Conservation (phyloP, 1,140 invertebrate species). For the Theocolax elegans region DNA sequence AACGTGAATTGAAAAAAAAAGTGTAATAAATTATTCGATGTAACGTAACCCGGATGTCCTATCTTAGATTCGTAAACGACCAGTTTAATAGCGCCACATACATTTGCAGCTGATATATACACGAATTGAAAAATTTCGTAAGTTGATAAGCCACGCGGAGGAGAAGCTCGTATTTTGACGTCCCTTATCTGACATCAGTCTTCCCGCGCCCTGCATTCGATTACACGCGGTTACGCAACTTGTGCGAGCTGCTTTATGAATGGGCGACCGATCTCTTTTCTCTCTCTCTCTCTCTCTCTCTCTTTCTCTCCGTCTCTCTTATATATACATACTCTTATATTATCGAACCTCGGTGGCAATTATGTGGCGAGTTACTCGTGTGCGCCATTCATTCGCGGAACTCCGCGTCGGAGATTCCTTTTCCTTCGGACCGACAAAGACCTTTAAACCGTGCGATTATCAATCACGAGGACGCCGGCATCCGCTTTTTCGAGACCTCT, state of each 20-base stretch:
- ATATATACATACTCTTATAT: no score
- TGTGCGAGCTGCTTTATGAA: background rate
- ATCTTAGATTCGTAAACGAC: no score
- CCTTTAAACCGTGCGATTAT: conserved; percentile 49
- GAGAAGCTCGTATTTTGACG: conserved; percentile 4
- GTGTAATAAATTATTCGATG: no score
- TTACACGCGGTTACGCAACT: conserved; percentile 32
- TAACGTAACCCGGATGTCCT: no score
- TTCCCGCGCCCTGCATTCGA: conserved; percentile 14
- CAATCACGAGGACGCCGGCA: conserved; percentile 45
- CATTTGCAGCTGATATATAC: no score
- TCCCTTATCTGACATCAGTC: background rate
- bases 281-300: no score
- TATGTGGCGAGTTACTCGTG: conserved; percentile 7
- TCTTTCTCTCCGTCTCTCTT: background rate
- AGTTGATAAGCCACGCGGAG: background rate
- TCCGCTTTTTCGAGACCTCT: conserved; percentile 24
- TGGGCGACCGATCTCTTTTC: conserved; percentile 12
- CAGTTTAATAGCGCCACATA: no score
- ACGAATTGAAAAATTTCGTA: conserved; percentile 24
- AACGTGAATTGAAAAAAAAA: no score
- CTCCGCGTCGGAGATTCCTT: background rate
- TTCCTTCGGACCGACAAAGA: conserved; percentile 39
- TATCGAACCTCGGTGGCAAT: conserved; percentile 27
- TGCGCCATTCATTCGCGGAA: conserved; percentile 35